Evolutionary conservation across 2,888 invertebrate species (phyloP).

Genomic region (Anticlea derivata): DNA sequence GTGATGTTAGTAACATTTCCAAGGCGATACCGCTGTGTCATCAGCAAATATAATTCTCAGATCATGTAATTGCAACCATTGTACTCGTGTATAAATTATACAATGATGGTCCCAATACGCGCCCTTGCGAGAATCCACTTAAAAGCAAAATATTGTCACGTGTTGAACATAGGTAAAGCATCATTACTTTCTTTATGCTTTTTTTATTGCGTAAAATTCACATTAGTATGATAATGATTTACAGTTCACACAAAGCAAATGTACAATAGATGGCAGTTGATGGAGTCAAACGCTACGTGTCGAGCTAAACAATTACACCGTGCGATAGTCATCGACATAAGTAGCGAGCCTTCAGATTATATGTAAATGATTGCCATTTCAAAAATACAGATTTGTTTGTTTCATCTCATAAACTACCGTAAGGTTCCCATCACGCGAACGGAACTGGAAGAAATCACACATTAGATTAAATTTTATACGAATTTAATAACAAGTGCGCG

Average conservation of each 20-base stretch:
- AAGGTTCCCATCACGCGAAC: conserved; percentile 78
- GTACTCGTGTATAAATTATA: conserved; percentile 25
- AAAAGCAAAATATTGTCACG: conserved; percentile 2
- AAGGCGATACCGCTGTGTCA: conserved; percentile 32
- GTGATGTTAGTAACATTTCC: conserved; percentile 27
- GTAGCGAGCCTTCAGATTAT: conserved; percentile 47
- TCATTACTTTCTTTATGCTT: not conserved
- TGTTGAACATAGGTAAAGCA: not conserved
- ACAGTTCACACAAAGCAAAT: conserved; percentile 34
- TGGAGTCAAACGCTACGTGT: conserved; percentile 39
- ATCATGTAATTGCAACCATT: conserved; percentile 26
- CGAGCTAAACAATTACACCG: conserved; percentile 41
- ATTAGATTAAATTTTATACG: conserved; percentile 83
- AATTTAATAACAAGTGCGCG: conserved; percentile 81
- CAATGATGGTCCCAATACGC: conserved; percentile 26
- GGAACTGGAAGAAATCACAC: conserved; percentile 77
- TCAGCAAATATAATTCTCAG: conserved; percentile 27
- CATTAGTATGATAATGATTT: conserved; percentile 25
- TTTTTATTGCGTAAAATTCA: conserved; percentile 19
- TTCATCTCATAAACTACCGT: conserved; percentile 65
- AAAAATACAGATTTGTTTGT: conserved; percentile 52
- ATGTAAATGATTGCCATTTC: conserved; percentile 56
- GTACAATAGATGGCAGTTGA: conserved; percentile 33
- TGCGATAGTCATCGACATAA: conserved; percentile 50
- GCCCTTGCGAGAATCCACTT: conserved; percentile 30